Evolutionary conservation across 2,113 vertebrate genomes (phyloP).

Genomic region (Henicopernis longicauda): DNA sequence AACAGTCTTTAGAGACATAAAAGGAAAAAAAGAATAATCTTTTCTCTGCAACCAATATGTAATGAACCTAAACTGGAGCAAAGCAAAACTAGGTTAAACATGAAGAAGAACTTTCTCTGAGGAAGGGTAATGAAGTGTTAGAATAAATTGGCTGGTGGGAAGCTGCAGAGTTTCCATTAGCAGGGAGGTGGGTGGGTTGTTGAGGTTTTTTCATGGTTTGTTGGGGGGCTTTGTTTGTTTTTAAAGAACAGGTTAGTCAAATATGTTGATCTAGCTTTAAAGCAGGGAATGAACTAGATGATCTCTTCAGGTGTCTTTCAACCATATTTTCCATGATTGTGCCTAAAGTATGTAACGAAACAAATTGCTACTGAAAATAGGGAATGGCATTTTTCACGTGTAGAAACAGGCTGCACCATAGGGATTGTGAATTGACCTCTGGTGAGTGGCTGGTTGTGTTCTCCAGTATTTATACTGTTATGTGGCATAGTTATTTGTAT

Average conservation of each 20-base stretch:
- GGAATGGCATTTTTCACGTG: neutral
- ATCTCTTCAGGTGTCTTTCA: neutral
- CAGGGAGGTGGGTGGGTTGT: neutral
- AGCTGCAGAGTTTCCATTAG: neutral
- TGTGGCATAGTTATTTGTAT: neutral
- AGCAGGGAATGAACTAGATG: neutral
- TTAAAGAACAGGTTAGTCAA: neutral
- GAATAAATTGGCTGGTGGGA: neutral
- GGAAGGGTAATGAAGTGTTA: neutral
- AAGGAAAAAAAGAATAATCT: neutral
- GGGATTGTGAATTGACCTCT: neutral
- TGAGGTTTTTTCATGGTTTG: neutral
- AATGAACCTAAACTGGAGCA: neutral
- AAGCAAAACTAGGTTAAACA: neutral
- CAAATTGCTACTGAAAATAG: neutral
- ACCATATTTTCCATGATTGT: neutral
- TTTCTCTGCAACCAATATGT: neutral
- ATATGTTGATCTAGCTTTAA: neutral
- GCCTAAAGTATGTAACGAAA: neutral
- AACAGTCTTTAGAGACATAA: neutral
- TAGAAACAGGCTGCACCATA: neutral
- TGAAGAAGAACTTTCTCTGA: neutral
- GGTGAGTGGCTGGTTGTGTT: neutral
- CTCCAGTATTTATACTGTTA: neutral
- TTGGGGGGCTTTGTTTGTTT: neutral